These are phyloP conservation scores for Epinephelus moara DNA, from an alignment of 2,113 vertebrate genomes.

Conservation along the genomic window DNA sequence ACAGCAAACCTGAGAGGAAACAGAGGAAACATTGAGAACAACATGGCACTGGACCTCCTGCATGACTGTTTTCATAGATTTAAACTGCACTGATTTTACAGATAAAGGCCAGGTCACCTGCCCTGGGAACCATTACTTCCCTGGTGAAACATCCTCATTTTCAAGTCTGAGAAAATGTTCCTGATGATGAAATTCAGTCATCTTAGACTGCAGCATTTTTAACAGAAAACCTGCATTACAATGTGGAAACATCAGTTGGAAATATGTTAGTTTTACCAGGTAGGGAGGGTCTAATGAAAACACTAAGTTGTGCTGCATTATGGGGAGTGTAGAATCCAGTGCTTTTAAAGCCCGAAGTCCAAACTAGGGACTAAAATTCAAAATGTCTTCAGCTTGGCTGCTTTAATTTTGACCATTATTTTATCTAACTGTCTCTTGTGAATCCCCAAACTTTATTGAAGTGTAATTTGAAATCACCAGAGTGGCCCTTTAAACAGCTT, in stretches of 20 bases:
- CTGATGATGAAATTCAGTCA: not conserved
- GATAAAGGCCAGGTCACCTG: not conserved
- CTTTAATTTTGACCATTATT: not conserved
- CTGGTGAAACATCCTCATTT: not conserved
- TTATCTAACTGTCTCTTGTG: no score
- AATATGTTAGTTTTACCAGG: no score
- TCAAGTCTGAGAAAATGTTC: not conserved
- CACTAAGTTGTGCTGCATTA: no score
- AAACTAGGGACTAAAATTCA: not conserved
- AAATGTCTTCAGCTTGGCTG: not conserved
- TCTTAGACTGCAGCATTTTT: not conserved
- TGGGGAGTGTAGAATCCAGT: no score
- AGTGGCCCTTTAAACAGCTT: no score
- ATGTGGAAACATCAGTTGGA: no score
- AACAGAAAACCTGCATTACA: not conserved
- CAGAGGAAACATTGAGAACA: not conserved
- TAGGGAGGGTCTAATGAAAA: no score
- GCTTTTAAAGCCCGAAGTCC: not conserved
- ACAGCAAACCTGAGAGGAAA: slow-evolving; percentile 77
- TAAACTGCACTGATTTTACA: not conserved
- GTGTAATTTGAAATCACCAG: no score
- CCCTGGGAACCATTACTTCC: not conserved
- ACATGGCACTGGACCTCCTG: not conserved
- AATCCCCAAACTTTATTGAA: no score
- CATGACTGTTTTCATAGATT: not conserved